Evolutionary conservation across 2,888 invertebrate genomes (phyloP).

Genomic region (Xanthia togata): DNA sequence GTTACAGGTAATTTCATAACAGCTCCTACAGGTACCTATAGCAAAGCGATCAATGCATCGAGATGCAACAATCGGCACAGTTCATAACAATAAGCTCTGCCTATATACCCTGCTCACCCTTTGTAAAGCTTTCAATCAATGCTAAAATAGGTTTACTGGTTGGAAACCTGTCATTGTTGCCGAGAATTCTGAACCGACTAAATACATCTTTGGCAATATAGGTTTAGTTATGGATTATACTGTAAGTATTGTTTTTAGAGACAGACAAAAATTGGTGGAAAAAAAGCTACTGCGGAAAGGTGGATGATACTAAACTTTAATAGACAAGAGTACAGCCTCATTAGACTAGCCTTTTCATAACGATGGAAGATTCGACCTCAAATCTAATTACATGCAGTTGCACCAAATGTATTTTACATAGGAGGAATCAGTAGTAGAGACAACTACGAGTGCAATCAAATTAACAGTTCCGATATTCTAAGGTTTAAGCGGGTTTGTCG

Average conservation of each 20-base stretch:
- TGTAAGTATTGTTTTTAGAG: conserved; percentile 2
- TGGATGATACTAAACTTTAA: background rate
- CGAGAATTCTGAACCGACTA: background rate
- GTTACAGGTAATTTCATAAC: conserved; percentile 25
- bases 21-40: conserved; percentile 3
- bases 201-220: background rate
- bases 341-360: background rate
- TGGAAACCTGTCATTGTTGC: conserved; percentile 13
- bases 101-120: conserved; percentile 24
- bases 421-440: background rate
- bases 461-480: background rate
- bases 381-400: background rate
- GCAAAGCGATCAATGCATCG: conserved; percentile 45
- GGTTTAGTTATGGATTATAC: background rate
- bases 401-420: background rate
- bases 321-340: background rate
- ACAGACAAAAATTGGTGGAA: background rate
- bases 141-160: conserved; percentile 22
- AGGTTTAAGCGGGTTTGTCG: background rate
- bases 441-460: background rate
- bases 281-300: background rate
- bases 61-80: conserved; percentile 51
- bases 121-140: conserved; percentile 43
- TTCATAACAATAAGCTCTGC: conserved; percentile 44
- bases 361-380: background rate